Conservation (phyloP, 2,113 vertebrate species). For the Girardinichthys multiradiatus region DNA sequence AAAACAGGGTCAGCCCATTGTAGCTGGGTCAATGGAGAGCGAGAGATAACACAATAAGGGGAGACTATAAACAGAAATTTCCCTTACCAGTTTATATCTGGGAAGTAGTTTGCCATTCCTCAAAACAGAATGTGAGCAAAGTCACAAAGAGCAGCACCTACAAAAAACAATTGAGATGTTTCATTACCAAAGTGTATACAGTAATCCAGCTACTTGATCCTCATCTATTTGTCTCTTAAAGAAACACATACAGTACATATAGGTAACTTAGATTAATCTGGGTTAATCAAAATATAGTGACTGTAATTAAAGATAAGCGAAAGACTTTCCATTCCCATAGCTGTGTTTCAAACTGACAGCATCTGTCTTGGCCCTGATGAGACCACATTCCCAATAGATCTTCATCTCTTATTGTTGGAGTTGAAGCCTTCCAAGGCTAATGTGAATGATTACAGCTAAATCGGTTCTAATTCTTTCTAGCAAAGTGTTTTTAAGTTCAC, state of each 20-base stretch:
- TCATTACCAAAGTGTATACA: not conserved
- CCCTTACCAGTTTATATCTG: slow-evolving; percentile 31
- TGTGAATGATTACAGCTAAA: not conserved
- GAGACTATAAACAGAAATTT: slow-evolving; percentile 40
- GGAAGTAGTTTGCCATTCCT: not conserved
- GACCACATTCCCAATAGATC: slow-evolving; percentile 9
- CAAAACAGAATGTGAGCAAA: not conserved
- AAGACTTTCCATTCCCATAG: slow-evolving; percentile 23
- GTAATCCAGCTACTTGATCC: not conserved
- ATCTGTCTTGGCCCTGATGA: slow-evolving; percentile 43
- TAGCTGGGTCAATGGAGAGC: slow-evolving; percentile 47
- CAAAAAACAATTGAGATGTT: not conserved
- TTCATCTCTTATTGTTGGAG: slow-evolving; percentile 20
- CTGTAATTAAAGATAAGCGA: slow-evolving; percentile 30
- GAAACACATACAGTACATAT: not conserved
- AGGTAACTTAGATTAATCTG: slow-evolving; percentile 13
- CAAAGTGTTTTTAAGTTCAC: no score
- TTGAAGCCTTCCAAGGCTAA: not conserved
- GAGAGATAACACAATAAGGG: slow-evolving; percentile 44
- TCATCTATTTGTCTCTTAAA: slow-evolving; percentile 17
- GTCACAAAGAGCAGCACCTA: not conserved
- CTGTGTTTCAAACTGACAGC: slow-evolving; percentile 41
- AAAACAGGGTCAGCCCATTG: slow-evolving; percentile 55
- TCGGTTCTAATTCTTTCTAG: no score
- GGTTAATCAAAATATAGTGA: slow-evolving; percentile 26